These are phyloP conservation scores for Forbesichthys papilliferus DNA, from an alignment of 2,113 vertebrate genomes.

Conservation along the genomic window DNA sequence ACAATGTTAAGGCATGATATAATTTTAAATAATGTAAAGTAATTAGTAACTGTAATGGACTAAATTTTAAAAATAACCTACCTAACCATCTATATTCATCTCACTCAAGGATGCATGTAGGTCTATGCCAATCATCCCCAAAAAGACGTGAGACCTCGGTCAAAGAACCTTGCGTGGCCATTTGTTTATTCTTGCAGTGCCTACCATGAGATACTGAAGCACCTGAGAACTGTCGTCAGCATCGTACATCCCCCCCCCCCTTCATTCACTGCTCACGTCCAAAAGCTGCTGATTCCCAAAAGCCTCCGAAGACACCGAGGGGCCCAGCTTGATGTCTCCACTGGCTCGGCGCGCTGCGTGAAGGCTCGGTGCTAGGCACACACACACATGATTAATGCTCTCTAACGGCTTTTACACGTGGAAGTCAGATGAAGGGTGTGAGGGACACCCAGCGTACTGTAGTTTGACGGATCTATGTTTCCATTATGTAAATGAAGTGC, in stretches of 20 bases:
- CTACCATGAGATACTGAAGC: slow-evolving; percentile 48
- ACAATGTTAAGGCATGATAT: too few species aligned
- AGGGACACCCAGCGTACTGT: too few species aligned
- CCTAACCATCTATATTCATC: too few species aligned
- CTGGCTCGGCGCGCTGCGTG: neutral
- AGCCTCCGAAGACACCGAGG: neutral
- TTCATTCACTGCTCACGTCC: neutral
- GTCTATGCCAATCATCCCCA: too few species aligned
- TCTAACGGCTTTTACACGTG: neutral
- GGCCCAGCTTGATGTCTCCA: neutral
- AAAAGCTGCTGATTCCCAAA: slow-evolving; percentile 17
- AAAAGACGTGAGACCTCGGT: slow-evolving; percentile 35
- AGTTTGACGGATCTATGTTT: too few species aligned
- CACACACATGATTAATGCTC: neutral
- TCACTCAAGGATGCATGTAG: too few species aligned
- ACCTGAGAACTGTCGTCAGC: slow-evolving; percentile 53
- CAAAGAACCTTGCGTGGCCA: slow-evolving; percentile 27
- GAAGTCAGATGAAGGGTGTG: too few species aligned
- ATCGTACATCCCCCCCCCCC: slow-evolving; percentile 15
- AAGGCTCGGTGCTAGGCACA: too few species aligned
- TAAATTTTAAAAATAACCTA: too few species aligned
- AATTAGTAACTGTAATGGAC: too few species aligned
- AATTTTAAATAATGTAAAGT: too few species aligned
- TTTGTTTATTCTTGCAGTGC: slow-evolving; percentile 29
- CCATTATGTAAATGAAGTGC: too few species aligned